Evolutionary conservation across 2,113 vertebrate species (phyloP), one percentile per base, ranked within the genome.

Genomic region (Cyprinus carpio): DNA sequence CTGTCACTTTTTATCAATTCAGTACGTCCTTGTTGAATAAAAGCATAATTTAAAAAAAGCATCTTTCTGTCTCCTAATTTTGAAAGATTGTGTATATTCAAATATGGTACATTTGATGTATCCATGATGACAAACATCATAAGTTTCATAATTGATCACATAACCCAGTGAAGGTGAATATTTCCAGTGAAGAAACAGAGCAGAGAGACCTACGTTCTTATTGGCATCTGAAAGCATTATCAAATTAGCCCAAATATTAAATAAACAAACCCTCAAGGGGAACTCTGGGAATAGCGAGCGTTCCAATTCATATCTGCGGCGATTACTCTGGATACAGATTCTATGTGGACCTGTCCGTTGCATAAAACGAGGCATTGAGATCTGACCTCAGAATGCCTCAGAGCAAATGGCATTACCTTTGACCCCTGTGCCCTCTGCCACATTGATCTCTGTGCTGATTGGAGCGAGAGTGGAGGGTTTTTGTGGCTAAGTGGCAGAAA

Each of bases 331-430:
- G 6, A 20, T 23, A 40, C 56, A 79, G 16, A 40, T 58, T 40
- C 31, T 6, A 5, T 29, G 25, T 46, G 25, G 5, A 25, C 27
- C 34, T 54, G 64, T 25, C 64, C 25, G 5, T 13, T 27, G 34
- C 60, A 88, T 75, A 62, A 88, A 77, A 78, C 74, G 18, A 80
- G 51, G 29, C 85, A 65, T 78, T 88, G 85, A 87, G 43, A 51
- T 11, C 4, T 85, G 74, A 85, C 85, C 82, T 74, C 74, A 5
- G 49, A 84, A 46, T 80, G 71, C 75, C 56, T 84, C 77, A 15
- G 56, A 29, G 43, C 23, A 11, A 80, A 81, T 62, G 81, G n/a
- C 76, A 76, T 86, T 46, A 84, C 87, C 87, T 86, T n/a, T 85
- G 64, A 86, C 81, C 71, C 27, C 84, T 49, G 34, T 65, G 82